Evolutionary conservation across 2,797 vertebrate species (phyloP).

Genomic region (Telmatherina bonti): DNA sequence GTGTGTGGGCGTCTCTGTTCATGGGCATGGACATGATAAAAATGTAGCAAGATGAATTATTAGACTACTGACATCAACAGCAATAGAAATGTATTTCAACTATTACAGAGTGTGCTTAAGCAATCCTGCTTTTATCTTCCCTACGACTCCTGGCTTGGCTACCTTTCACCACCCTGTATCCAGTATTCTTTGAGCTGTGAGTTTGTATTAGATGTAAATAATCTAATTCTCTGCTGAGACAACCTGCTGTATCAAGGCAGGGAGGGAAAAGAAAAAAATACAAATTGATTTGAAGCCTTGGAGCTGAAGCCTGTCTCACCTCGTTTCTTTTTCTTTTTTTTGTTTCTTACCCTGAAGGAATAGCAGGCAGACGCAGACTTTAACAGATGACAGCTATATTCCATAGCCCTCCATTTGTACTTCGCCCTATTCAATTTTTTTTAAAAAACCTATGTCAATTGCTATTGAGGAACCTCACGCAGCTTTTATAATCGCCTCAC

Average conservation of each 20-base stretch:
- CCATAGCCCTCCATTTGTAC: conserved; percentile 54
- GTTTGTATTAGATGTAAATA: conserved; percentile 80
- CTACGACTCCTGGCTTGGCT: conserved; percentile 67
- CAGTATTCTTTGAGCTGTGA: conserved; percentile 74
- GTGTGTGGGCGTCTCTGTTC: conserved; percentile 33
- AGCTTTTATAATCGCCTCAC: conserved; percentile 79
- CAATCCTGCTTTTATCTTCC: conserved; percentile 76
- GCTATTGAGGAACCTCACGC: conserved; percentile 80
- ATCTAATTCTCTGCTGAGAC: conserved; percentile 63
- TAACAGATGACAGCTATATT: conserved; percentile 81
- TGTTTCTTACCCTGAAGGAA: conserved; percentile 59
- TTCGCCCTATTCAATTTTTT: conserved; percentile 35
- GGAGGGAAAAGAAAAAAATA: conserved; percentile 66
- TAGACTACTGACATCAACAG: conserved; percentile 72
- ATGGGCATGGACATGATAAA: conserved; percentile 43
- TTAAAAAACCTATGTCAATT: conserved; percentile 72
- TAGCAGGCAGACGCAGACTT: conserved; percentile 68
- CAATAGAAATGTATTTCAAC: conserved; percentile 76
- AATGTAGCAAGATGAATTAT: conserved; percentile 73
- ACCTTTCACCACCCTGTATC: conserved; percentile 71
- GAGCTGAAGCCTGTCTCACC: conserved; percentile 58
- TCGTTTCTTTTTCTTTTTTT: conserved; percentile 57
- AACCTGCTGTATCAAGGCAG: conserved; percentile 46
- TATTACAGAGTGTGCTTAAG: conserved; percentile 78
- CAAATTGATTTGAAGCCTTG: conserved; percentile 54